A percentile compares a stretch with the other conserved stretches of the same genome.
phyloP scores from a whole-genome alignment of 2,797 vertebrate species.

The Tauraco hartlaubi region DNA sequence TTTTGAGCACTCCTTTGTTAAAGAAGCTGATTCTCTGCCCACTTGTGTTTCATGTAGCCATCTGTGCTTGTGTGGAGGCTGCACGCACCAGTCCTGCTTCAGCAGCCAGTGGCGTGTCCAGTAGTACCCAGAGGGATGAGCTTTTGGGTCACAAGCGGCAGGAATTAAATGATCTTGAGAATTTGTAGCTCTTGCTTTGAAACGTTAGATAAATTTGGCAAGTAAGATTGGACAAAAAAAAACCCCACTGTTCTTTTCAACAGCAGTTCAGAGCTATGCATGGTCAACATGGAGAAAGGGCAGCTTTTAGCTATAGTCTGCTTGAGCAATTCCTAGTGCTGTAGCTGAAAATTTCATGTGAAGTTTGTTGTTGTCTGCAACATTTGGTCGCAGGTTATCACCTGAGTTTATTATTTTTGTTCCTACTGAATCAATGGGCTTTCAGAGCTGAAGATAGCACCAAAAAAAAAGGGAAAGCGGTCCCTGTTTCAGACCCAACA shows the following conservation, averaged over 20 bases:
- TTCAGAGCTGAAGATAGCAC: background rate
- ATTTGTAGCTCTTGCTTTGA: background rate
- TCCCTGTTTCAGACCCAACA: background rate
- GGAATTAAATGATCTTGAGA: background rate
- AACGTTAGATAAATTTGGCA: background rate
- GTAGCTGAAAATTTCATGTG: background rate
- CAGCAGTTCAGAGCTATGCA: background rate
- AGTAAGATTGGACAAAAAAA: background rate
- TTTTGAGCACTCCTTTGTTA: background rate
- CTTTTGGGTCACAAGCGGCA: background rate
- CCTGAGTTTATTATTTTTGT: background rate
- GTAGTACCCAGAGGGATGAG: background rate
- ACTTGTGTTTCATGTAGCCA: background rate
- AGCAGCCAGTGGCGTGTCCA: background rate
- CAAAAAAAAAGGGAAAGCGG: background rate
- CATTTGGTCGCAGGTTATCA: background rate
- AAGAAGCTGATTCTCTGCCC: background rate
- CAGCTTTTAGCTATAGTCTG: background rate
- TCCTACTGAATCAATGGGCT: background rate
- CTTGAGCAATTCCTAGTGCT: background rate
- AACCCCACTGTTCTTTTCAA: background rate
- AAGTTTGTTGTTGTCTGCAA: background rate
- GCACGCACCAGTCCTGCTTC: rapidly evolving
- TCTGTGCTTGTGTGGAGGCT: background rate
- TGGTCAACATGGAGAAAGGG: background rate